Conservation (phyloP, 1,140 invertebrate genomes). For the Nilaparvata lugens region DNA sequence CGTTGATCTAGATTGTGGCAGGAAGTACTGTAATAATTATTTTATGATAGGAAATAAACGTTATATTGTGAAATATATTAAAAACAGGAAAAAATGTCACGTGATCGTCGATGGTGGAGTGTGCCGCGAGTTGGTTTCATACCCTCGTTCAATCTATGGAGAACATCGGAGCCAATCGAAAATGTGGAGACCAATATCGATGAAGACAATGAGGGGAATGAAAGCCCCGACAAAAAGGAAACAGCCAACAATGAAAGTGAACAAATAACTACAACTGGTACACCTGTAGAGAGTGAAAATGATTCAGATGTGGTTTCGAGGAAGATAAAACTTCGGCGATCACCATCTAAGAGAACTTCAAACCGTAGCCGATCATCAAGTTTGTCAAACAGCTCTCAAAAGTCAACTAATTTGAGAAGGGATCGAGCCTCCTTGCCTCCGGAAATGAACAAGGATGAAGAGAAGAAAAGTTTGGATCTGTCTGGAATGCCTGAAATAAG, state of each 20-base stretch:
- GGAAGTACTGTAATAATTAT: no score
- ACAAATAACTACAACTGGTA: neutral
- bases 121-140: neutral
- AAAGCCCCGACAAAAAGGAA: neutral
- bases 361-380: constrained; percentile 12
- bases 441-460: neutral
- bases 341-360: constrained; percentile 2
- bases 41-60: no score
- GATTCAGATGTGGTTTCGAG: neutral
- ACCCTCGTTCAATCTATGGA: constrained; percentile 11
- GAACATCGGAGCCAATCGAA: constrained; percentile 13
- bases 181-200: neutral
- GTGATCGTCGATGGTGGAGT: constrained; percentile 13
- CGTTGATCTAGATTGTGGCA: no score
- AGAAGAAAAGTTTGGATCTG: neutral
- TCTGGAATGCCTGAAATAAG: constrained; percentile 3
- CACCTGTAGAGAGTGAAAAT: neutral
- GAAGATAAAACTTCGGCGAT: neutral
- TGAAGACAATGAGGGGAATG: neutral
- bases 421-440: neutral
- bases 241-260: neutral
- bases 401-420: neutral
- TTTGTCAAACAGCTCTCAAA: constrained; percentile 1
- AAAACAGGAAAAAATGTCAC: constrained; percentile 8
- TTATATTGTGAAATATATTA: no score